Conservation (phyloP, 2,113 vertebrate genomes). For the Camelus dromedarius region DNA sequence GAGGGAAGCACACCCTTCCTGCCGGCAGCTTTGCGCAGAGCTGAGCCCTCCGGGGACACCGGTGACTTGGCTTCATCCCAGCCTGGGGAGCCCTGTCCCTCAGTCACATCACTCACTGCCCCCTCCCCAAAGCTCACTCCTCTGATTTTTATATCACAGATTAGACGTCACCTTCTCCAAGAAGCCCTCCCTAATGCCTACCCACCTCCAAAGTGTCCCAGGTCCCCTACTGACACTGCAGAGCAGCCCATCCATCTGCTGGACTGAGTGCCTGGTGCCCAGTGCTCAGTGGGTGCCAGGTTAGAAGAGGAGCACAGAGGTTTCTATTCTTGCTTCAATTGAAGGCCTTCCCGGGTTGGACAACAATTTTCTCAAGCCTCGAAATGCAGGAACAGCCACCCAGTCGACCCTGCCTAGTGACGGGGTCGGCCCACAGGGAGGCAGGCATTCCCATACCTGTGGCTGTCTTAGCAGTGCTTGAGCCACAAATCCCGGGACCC, state of each 20-base stretch:
- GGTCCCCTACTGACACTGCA: not conserved
- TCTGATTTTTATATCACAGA: not conserved
- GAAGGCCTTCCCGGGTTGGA: not conserved
- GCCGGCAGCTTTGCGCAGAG: not conserved
- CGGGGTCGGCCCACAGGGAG: not conserved
- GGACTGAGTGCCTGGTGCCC: not conserved
- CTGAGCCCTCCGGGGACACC: not conserved
- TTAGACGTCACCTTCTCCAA: not conserved
- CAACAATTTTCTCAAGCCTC: not conserved
- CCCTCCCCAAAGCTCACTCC: not conserved
- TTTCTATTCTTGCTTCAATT: not conserved
- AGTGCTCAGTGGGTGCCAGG: not conserved
- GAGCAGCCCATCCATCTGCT: not conserved
- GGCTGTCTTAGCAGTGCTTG: not conserved
- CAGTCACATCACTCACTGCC: accelerated
- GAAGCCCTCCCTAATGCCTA: not conserved
- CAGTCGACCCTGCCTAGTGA: not conserved
- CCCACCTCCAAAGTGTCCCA: not conserved
- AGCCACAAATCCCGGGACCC: not conserved
- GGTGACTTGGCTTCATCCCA: not conserved
- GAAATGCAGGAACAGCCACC: not conserved
- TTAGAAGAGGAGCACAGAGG: not conserved
- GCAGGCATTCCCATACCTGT: not conserved
- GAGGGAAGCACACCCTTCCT: not conserved
- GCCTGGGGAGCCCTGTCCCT: not conserved